These are phyloP conservation scores for Smittia sp. DNA, from an alignment of 2,888 invertebrate genomes.

Conservation along the genomic window DNA sequence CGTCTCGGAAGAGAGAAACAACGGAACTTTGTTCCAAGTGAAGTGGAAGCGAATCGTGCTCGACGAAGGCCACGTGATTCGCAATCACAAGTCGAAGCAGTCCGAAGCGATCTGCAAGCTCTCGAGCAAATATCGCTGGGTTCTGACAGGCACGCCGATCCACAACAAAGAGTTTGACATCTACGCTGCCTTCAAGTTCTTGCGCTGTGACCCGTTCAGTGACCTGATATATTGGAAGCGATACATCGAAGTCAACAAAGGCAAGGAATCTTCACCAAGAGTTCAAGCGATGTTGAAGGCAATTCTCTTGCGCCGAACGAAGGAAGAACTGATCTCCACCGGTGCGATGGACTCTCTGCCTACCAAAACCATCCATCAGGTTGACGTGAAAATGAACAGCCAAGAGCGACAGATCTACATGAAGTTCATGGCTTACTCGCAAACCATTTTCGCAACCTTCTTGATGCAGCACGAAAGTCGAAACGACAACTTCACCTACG, in stretches of 20 bases:
- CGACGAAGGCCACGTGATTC: slow-evolving; percentile 90
- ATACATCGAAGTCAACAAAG: slow-evolving; percentile 80
- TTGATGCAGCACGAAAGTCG: slow-evolving; percentile 73
- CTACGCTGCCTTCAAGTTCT: slow-evolving; percentile 76
- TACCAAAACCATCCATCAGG: slow-evolving; percentile 57
- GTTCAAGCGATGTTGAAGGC: slow-evolving; percentile 82
- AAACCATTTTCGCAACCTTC: slow-evolving; percentile 73
- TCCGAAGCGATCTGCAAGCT: slow-evolving; percentile 69
- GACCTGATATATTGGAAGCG: slow-evolving; percentile 83
- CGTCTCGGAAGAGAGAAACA: slow-evolving; percentile 57
- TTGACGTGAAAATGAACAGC: slow-evolving; percentile 63
- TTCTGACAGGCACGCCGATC: slow-evolving; percentile 90
- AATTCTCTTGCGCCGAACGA: slow-evolving; percentile 84
- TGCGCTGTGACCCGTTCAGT: slow-evolving; percentile 84
- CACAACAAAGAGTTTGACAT: slow-evolving; percentile 89
- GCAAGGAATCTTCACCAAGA: slow-evolving; percentile 71
- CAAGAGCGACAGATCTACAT: slow-evolving; percentile 78
- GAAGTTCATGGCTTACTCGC: slow-evolving; percentile 67
- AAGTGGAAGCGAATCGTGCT: slow-evolving; percentile 83
- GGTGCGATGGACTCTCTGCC: slow-evolving; percentile 66
- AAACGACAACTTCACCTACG: slow-evolving; percentile 52
- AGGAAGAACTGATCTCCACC: slow-evolving; percentile 67
- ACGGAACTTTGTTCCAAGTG: slow-evolving; percentile 64
- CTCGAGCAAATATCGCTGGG: slow-evolving; percentile 68
- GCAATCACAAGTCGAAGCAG: slow-evolving; percentile 79